Evolutionary conservation across 2,888 invertebrate genomes (phyloP), one percentile per base, ranked within the genome.

Genomic region (Eristalinus aeneus): DNA sequence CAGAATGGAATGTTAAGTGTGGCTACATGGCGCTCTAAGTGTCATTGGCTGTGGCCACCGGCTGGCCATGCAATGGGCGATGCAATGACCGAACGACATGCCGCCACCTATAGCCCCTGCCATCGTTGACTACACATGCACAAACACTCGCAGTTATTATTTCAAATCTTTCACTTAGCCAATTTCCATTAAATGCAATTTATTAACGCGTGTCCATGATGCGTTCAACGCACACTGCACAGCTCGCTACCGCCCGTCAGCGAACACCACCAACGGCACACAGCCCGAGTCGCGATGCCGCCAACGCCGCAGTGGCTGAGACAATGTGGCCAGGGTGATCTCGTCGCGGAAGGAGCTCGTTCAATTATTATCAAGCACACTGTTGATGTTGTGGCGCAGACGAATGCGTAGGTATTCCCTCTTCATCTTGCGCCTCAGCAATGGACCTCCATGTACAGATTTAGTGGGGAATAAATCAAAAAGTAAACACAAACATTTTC

Each of bases 151-250:
- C 74, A 54, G 32, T 86, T 71, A 86, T 86, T 82, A 74, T 82
- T 86, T 82, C 71, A 82, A 86, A 86, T 86, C 86, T 86, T 86
- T 86, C 82, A 86, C 86, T 82, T 82, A 82, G 82, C 65, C 82
- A 86, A 86, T 86, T 82, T 86, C 77, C 86, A 86, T 86, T 78
- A 86, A 86, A 82, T 82, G 82, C 86, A 86, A 86, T 86, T 86
- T 86, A 86, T 86, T 86, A 86, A 86, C 86, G 86, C 86, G 86
- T 86, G 85, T 77, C 84, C 84, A 68, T 72, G 84, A 72, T 76
- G 69, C 54, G 68, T 53, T 27, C 32, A 61, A 22, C 63, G 63
- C 46, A 46, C 46, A 46, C 16, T n/a, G 46, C 46, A 39, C 12
- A 12, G 39, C n/a, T 56, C 74, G 73, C 69, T 74, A 20, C 22